A percentile compares a stretch with the other conserved stretches of the same genome.
Evolutionary conservation across 2,797 vertebrate species (phyloP).

Genomic region (Scarus forsteni): DNA sequence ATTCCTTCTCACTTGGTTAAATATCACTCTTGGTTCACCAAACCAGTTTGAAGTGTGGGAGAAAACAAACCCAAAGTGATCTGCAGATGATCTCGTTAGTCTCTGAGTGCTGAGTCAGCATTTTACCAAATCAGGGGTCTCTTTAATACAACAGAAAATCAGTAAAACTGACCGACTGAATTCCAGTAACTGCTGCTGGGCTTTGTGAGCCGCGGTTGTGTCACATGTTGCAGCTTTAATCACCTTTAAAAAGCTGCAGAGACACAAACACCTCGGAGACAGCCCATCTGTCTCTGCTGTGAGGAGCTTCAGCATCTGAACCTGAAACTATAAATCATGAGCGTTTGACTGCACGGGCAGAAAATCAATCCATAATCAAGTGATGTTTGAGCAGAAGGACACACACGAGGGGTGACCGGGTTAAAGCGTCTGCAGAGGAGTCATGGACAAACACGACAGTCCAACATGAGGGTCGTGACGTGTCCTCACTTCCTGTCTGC

Average conservation of each 20-base stretch:
- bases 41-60: neutral
- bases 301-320: neutral
- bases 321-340: neutral
- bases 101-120: neutral
- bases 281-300: neutral
- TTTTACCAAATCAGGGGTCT: neutral
- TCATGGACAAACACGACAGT: neutral
- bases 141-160: slow-evolving; percentile 2
- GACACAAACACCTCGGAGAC: neutral
- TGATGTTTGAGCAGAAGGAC: neutral
- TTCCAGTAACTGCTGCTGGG: neutral
- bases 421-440: neutral
- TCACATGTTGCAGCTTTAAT: slow-evolving; percentile 12
- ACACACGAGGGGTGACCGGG: neutral
- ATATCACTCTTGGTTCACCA: too few species aligned
- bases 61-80: neutral
- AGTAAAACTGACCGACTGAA: slow-evolving; percentile 4
- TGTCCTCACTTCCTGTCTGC: too few species aligned
- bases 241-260: neutral
- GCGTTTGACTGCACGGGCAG: neutral
- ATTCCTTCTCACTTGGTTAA: too few species aligned
- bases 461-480: too few species aligned
- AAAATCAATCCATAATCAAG: neutral
- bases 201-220: neutral
- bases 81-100: neutral